Evolutionary conservation across 2,888 invertebrate species (phyloP).

Genomic region (Phaonia tiefii): DNA sequence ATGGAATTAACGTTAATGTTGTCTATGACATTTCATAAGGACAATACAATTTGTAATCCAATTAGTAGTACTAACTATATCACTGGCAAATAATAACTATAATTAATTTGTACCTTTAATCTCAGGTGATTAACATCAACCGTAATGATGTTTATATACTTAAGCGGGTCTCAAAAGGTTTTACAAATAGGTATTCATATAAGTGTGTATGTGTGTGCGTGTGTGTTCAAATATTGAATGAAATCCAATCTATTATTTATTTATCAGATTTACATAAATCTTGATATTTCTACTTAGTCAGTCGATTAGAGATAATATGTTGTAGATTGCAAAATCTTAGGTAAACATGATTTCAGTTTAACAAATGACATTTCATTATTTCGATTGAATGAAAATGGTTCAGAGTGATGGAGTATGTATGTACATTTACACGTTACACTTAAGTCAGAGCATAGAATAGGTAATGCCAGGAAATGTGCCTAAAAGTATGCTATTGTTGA

Average conservation of each 20-base stretch:
- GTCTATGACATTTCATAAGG: background rate
- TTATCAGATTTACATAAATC: slow-evolving; percentile 28
- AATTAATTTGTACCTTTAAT: slow-evolving; percentile 12
- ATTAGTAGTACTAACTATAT: no score
- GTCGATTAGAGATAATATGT: slow-evolving; percentile 22
- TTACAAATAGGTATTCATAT: no score
- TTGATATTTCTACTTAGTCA: slow-evolving; percentile 17
- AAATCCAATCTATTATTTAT: slow-evolving; percentile 20
- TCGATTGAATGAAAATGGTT: no score
- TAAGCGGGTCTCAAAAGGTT: no score
- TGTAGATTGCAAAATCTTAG: slow-evolving; percentile 12
- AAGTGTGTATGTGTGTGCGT: background rate
- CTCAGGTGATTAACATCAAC: slow-evolving; percentile 11
- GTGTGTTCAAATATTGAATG: background rate
- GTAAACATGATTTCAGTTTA: background rate
- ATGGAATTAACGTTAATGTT: slow-evolving; percentile 9
- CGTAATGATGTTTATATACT: background rate
- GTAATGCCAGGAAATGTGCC: background rate
- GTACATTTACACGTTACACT: no score
- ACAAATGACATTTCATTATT: slow-evolving; percentile 25
- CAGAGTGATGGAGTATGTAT: no score
- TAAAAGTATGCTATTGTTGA: background rate
- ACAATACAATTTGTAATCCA: background rate
- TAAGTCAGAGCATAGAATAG: background rate
- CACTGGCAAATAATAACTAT: slow-evolving; percentile 4